Percentiles rank a stretch among this genome's conserved stretches.
Evolutionary conservation across 2,888 invertebrate species (phyloP).

Genomic region (Eristalis intricaria): DNA sequence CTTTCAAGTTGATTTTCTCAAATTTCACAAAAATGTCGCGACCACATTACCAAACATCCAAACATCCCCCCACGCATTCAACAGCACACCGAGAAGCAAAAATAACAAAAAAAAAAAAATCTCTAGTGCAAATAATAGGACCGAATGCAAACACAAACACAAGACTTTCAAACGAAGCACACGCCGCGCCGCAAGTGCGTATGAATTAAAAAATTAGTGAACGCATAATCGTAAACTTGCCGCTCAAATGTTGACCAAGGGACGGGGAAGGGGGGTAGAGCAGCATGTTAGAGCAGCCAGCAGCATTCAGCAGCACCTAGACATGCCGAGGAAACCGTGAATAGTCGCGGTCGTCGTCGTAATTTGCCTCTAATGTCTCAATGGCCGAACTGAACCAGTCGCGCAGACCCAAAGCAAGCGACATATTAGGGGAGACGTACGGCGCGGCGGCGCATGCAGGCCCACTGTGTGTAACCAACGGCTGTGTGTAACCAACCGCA

Average conservation of each 20-base stretch:
- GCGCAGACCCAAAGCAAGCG: background rate
- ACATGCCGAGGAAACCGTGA: constrained; percentile 11
- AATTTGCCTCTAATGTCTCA: constrained; percentile 41
- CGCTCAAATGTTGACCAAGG: constrained; percentile 49
- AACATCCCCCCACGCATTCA: constrained; percentile 12
- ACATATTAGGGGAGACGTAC: background rate
- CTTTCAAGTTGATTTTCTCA: constrained; percentile 22
- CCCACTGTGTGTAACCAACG: constrained; percentile 32
- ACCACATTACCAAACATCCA: constrained; percentile 7
- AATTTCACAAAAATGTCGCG: constrained; percentile 17
- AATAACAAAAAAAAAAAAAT: constrained; percentile 21
- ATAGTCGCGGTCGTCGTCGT: background rate
- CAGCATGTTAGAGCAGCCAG: background rate
- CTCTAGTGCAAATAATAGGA: constrained; percentile 25
- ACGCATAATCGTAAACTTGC: constrained; percentile 54
- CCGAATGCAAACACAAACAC: constrained; percentile 18
- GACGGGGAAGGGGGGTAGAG: background rate
- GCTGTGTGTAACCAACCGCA: constrained; percentile 16
- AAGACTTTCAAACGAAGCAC: background rate
- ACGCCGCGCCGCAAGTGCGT: constrained; percentile 21
- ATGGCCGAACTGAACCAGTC: constrained; percentile 35
- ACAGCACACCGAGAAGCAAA: background rate
- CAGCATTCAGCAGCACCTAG: background rate
- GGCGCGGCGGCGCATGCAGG: constrained; percentile 14
- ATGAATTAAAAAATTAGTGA: constrained; percentile 55